Evolutionary conservation across 2,113 vertebrate species (phyloP), one percentile per base, ranked within the genome.

Genomic region (Herpailurus yagouaroundi): DNA sequence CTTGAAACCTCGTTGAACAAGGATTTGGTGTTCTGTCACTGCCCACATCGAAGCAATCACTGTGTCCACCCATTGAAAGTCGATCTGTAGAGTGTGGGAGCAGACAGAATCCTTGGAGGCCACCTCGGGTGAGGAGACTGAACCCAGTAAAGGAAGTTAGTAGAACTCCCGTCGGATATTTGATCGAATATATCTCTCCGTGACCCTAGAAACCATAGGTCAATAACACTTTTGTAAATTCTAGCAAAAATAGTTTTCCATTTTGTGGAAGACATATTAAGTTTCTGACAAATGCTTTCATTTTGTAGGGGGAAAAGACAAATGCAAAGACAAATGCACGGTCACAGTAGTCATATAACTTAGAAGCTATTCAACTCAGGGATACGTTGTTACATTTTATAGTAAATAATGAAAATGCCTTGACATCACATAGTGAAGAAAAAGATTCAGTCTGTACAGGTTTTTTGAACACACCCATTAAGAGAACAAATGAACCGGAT

Each of bases 71-170:
- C 7, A 15, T 15, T 12, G 63, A 21, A 90, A 10, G 27, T 18
- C 83, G 18, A 73, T 10, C 12, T 71, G 9, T 9, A 45, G 29
- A 3, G 9, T 9, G 21, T 18, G 33, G 4, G 10, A 27, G 29
- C 0, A 15, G 29, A 7, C 2, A 31, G 23, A 11, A 11, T 5
- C 18, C 74, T 36, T 7, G 19, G 66, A 14, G 18, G 7, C 4
- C 41, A 14, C 19, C 18, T 60, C 52, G n/a, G 18, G n/a, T 29
- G 19, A 45, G 60, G 52, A 77, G 55, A 38, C 16, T 3, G 23
- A n/a, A 19, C 25, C 8, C 13, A 41, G 55, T 27, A 87, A 23
- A 63, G 19, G 25, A 7, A 33, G 18, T 36, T 10, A 8, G 29
- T 25, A 19, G 55, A 48, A 66, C 27, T 45, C 31, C 14, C 64